Evolutionary conservation across 2,113 vertebrate genomes (phyloP).

Genomic region (Hiodon tergisus): DNA sequence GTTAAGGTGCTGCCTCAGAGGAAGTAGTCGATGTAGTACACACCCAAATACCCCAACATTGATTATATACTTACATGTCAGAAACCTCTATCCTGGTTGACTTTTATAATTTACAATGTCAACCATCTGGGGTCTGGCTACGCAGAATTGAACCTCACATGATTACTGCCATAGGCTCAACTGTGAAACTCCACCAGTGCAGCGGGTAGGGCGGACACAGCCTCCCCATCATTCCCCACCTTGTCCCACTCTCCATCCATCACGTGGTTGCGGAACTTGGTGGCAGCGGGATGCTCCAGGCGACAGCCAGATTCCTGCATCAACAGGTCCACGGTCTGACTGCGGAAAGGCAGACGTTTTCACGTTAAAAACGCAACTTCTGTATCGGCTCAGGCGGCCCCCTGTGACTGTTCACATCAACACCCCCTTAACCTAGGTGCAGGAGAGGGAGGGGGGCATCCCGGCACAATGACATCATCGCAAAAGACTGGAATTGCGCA

Average conservation of each 20-base stretch:
- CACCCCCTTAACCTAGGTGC: slow-evolving; percentile 5
- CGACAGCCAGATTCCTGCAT: slow-evolving; percentile 99
- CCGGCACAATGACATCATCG: slow-evolving; percentile 61
- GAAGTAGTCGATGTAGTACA: no score
- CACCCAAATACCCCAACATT: no score
- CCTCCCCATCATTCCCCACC: slow-evolving; percentile 62
- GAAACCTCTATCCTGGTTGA: no score
- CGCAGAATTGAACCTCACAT: neutral
- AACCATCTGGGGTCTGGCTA: neutral
- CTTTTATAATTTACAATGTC: no score
- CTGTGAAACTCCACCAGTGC: neutral
- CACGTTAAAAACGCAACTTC: neutral
- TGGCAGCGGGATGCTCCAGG: slow-evolving; percentile 96
- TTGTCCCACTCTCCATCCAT: slow-evolving; percentile 99
- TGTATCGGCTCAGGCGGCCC: neutral
- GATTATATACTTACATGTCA: no score
- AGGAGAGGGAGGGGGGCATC: slow-evolving; percentile 38
- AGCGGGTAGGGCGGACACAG: neutral
- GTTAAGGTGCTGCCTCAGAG: no score
- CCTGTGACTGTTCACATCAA: neutral
- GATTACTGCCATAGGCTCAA: neutral
- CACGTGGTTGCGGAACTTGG: slow-evolving; percentile 99
- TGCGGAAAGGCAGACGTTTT: slow-evolving; percentile 44
- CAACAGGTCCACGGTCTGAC: slow-evolving; percentile 99
- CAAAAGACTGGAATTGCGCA: slow-evolving; percentile 61